Conservation (phyloP, 1,140 invertebrate genomes). For the Aporrectodea caliginosa region DNA sequence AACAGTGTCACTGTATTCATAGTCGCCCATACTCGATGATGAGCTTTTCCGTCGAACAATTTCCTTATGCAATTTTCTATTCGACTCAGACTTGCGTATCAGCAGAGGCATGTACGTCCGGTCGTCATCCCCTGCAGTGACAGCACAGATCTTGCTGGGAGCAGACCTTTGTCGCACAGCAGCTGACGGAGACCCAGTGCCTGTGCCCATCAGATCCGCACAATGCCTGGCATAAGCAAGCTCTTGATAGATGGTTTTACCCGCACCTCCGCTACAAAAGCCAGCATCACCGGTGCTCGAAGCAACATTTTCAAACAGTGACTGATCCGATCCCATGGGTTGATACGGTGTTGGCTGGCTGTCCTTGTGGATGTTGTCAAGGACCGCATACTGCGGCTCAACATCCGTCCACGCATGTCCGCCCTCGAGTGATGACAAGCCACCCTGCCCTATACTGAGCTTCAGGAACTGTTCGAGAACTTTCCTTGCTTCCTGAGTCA, state of each 20-base stretch:
- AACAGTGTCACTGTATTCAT: constrained; percentile 28
- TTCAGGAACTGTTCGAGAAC: constrained; percentile 29
- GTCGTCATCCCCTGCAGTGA: background rate
- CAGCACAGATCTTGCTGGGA: background rate
- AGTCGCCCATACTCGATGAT: constrained; percentile 31
- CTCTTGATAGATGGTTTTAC: background rate
- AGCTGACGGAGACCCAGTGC: background rate
- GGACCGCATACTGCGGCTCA: background rate
- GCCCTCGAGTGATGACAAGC: background rate
- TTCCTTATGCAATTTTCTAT: background rate
- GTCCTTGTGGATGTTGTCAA: background rate
- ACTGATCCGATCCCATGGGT: background rate
- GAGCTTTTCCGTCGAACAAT: constrained; percentile 1
- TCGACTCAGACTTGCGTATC: background rate
- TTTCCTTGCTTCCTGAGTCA: constrained; percentile 26
- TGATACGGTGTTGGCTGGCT: background rate
- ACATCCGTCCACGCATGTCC: background rate
- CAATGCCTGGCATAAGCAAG: background rate
- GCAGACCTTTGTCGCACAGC: background rate
- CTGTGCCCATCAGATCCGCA: background rate
- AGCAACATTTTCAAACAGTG: background rate
- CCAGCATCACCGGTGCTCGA: background rate
- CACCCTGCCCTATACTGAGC: background rate
- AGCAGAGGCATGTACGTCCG: background rate
- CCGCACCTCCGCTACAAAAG: background rate